Conservation (phyloP, 2,113 vertebrate species). For the Antidorcas marsupialis region DNA sequence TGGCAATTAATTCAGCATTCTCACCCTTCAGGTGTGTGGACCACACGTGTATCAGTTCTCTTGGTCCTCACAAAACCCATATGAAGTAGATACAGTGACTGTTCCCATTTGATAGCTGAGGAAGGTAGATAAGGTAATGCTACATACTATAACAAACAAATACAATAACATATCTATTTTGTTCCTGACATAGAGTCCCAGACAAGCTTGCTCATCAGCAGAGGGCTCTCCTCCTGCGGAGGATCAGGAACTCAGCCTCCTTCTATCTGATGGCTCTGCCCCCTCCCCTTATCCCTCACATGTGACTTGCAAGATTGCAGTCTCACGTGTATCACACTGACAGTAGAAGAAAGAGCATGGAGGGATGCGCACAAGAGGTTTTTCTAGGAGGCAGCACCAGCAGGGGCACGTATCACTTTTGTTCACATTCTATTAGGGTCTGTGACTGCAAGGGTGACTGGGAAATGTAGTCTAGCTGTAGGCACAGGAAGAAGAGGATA, state of each 20-base stretch:
- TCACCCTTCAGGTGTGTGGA: background rate
- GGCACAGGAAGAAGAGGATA: background rate
- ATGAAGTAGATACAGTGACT: background rate
- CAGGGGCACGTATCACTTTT: fast-evolving
- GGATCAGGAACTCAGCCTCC: background rate
- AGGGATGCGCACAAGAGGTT: background rate
- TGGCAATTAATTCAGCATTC: background rate
- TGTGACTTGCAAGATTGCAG: background rate
- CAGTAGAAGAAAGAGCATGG: background rate
- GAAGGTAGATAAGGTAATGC: background rate
- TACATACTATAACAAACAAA: background rate
- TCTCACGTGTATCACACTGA: background rate
- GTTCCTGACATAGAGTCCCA: background rate
- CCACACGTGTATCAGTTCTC: background rate
- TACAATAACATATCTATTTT: background rate
- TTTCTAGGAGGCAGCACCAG: background rate
- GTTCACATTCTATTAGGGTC: background rate
- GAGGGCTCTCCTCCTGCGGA: background rate
- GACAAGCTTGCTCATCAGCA: background rate
- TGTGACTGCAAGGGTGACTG: background rate
- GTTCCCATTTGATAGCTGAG: background rate
- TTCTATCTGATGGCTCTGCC: background rate
- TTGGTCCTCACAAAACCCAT: background rate
- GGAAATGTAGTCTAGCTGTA: background rate
- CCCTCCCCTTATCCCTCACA: background rate